Percentiles rank a stretch among this genome's conserved stretches.
These are phyloP conservation scores for Macrosiphum euphorbiae DNA, from an alignment of 2,888 invertebrate genomes.

Conservation along the genomic window DNA sequence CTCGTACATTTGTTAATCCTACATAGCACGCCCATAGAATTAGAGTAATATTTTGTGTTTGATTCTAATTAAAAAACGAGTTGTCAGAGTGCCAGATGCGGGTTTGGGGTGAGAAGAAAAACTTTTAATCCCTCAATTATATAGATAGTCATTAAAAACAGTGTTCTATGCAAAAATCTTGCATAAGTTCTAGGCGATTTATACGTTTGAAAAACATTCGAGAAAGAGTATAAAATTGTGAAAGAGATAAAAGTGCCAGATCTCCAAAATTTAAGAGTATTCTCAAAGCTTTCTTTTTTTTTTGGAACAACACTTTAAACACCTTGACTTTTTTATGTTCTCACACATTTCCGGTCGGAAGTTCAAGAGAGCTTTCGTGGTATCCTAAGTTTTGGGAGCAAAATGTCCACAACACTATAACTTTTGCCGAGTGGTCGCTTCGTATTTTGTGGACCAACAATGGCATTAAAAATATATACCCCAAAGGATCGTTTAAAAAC, in stretches of 20 bases:
- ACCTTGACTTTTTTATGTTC: constrained; percentile 60
- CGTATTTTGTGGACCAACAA: constrained; percentile 51
- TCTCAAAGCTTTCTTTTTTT: constrained; percentile 22
- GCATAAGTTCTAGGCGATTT: constrained; percentile 10
- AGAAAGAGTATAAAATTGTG: constrained; percentile 9
- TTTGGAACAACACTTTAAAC: constrained; percentile 62
- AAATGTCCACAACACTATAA: constrained; percentile 58
- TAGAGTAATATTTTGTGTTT: not conserved
- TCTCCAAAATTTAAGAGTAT: constrained; percentile 58
- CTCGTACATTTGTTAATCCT: not conserved
- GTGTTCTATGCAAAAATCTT: not conserved
- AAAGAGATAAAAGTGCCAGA: constrained; percentile 42
- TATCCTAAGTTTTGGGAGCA: constrained; percentile 43
- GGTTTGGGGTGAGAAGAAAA: not conserved
- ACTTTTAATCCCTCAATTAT: constrained; percentile 22
- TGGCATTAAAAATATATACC: constrained; percentile 46
- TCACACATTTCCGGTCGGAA: constrained; percentile 54
- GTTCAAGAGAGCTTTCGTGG: constrained; percentile 51
- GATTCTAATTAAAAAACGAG: constrained; percentile 27
- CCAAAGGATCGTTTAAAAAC: constrained; percentile 50
- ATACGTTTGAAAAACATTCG: constrained; percentile 31
- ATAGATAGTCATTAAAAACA: not conserved
- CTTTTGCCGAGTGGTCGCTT: constrained; percentile 51
- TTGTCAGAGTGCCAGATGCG: not conserved
- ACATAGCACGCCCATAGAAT: not conserved